These are phyloP conservation scores for Orchesella flavescens DNA, from an alignment of 2,888 invertebrate species.

Conservation along the genomic window DNA sequence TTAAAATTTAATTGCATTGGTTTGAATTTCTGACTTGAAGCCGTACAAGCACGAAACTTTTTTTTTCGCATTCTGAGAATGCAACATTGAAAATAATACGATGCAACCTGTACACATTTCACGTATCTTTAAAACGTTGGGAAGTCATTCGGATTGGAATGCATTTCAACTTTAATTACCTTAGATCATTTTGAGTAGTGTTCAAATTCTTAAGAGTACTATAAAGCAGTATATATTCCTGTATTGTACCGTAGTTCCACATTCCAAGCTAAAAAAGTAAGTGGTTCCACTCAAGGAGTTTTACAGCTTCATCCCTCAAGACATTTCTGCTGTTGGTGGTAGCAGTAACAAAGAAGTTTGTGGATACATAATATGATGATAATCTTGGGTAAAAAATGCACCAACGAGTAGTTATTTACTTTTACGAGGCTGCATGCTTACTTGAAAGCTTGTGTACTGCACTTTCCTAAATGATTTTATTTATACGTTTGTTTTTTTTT, in stretches of 20 bases:
- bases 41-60: too few species aligned
- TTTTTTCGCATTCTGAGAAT: too few species aligned
- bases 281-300: conserved; percentile 39
- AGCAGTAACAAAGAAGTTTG: background rate
- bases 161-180: conserved; percentile 44
- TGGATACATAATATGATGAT: too few species aligned
- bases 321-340: conserved; percentile 22
- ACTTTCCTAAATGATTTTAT: conserved; percentile 24
- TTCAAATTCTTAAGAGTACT: background rate
- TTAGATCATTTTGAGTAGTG: conserved; percentile 18
- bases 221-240: background rate
- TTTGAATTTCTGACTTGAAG: too few species aligned
- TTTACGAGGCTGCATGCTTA: background rate
- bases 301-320: conserved; percentile 43
- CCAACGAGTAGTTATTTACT: background rate
- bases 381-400: too few species aligned
- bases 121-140: background rate
- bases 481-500: conserved; percentile 35
- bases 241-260: conserved; percentile 35
- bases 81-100: too few species aligned
- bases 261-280: conserved; percentile 29
- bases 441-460: conserved; percentile 12
- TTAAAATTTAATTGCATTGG: too few species aligned
- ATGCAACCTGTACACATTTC: conserved; percentile 3
- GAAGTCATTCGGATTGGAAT: conserved; percentile 36